Percentiles rank a stretch among this genome's conserved stretches.
Evolutionary conservation across 1,140 invertebrate species (phyloP).

Genomic region (Heliconius congener): DNA sequence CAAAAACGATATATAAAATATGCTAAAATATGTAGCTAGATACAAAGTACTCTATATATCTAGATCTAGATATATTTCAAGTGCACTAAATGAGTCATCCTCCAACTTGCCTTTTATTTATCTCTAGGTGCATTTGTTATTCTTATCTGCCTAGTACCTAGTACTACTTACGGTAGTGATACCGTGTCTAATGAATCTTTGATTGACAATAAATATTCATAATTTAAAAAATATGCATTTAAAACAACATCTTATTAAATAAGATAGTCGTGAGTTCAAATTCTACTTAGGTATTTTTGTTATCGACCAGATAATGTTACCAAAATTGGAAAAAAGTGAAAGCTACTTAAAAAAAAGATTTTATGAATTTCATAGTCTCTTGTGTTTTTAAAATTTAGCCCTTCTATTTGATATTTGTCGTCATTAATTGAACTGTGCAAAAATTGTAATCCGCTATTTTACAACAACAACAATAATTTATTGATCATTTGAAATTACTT

Average conservation of each 20-base stretch:
- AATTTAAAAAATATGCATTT: not conserved
- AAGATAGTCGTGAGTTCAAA: not conserved
- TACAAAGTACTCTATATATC: not conserved
- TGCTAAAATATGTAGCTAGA: not conserved
- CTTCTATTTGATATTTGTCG: too few species aligned
- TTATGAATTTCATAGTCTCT: too few species aligned
- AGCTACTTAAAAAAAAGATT: too few species aligned
- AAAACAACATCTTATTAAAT: not conserved
- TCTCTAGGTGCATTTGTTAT: not conserved
- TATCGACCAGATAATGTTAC: too few species aligned
- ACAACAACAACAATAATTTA: too few species aligned
- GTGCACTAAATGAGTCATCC: not conserved
- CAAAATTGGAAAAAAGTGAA: too few species aligned
- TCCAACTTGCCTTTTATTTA: not conserved
- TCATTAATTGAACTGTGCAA: too few species aligned
- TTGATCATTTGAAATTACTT: too few species aligned
- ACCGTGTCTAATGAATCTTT: not conserved
- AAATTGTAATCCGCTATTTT: too few species aligned
- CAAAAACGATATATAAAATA: too few species aligned
- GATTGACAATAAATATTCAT: not conserved
- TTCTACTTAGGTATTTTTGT: not conserved
- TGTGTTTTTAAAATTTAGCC: too few species aligned
- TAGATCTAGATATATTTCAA: constrained; percentile 7
- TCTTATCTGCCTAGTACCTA: not conserved
- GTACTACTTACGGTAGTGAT: not conserved